phyloP scores from a whole-genome alignment of 2,113 vertebrate genomes.

The Eublepharis macularius region DNA sequence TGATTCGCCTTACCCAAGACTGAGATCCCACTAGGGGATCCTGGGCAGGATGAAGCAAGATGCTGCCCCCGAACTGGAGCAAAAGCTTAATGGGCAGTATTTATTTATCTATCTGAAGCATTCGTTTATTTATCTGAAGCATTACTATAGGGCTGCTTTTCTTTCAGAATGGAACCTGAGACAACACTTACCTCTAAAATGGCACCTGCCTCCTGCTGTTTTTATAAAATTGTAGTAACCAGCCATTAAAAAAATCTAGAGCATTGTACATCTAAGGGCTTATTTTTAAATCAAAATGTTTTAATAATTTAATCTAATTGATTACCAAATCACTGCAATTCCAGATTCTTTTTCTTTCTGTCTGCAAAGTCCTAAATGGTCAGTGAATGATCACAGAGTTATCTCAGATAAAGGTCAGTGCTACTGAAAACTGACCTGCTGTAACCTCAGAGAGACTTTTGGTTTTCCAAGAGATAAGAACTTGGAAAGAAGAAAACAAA shows the following conservation, averaged over 20 bases:
- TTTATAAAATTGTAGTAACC: background rate
- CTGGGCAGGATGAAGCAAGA: too few relatives aligned
- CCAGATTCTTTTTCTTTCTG: background rate
- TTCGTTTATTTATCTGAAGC: too few relatives aligned
- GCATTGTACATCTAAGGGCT: too few relatives aligned
- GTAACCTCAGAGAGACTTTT: conserved; percentile 45
- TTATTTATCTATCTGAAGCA: too few relatives aligned
- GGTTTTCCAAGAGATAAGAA: conserved; percentile 29
- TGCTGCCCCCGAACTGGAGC: too few relatives aligned
- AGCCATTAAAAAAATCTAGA: background rate
- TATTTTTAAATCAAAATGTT: background rate
- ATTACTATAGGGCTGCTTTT: too few relatives aligned
- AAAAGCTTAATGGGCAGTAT: too few relatives aligned
- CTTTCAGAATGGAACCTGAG: background rate
- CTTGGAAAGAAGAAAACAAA: conserved; percentile 48
- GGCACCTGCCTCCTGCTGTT: background rate
- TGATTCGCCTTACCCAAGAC: too few relatives aligned
- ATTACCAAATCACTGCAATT: background rate
- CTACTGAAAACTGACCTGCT: conserved; percentile 39
- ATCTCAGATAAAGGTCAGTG: background rate
- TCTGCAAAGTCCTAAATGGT: background rate
- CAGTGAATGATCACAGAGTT: rapidly evolving
- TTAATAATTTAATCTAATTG: background rate
- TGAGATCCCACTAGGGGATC: too few relatives aligned
- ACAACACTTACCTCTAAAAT: background rate